These are phyloP conservation scores for Parnassius smintheus DNA, from an alignment of 2,888 invertebrate species.

Conservation along the genomic window DNA sequence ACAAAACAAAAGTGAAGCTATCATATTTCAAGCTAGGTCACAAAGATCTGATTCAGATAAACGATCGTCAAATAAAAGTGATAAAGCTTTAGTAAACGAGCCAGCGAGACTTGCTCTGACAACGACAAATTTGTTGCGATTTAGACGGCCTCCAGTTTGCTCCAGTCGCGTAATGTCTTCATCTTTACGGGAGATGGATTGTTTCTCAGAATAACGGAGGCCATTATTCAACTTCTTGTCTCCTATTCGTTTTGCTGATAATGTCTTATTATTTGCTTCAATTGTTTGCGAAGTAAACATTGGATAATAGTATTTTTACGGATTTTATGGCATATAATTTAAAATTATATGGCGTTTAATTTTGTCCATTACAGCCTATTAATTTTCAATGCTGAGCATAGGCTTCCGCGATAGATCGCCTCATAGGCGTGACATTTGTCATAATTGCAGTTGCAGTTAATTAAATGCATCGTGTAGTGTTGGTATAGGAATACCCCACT, in stretches of 20 bases:
- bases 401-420: too few species aligned
- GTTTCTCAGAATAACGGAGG: constrained; percentile 19
- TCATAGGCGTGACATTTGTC: too few species aligned
- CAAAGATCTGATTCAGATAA: constrained; percentile 17
- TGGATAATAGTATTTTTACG: too few species aligned
- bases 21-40: constrained; percentile 3
- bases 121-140: constrained; percentile 23
- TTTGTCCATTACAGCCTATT: too few species aligned
- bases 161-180: constrained; percentile 18
- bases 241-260: constrained; percentile 8
- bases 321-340: too few species aligned
- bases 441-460: too few species aligned
- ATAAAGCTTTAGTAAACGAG: constrained; percentile 22
- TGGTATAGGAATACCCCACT: too few species aligned
- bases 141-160: constrained; percentile 8
- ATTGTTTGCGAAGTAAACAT: background rate
- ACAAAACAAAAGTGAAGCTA: background rate
- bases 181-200: constrained; percentile 22
- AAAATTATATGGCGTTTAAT: too few species aligned
- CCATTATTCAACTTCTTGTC: constrained; percentile 17
- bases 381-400: too few species aligned
- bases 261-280: constrained; percentile 7
- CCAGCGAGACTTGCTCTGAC: constrained; percentile 8
- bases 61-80: constrained; percentile 25
- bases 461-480: too few species aligned